A percentile compares a stretch with the other conserved stretches of the same genome.
Evolutionary conservation across 1,140 invertebrate genomes (phyloP).

Genomic region (Cecropterus lyciades): DNA sequence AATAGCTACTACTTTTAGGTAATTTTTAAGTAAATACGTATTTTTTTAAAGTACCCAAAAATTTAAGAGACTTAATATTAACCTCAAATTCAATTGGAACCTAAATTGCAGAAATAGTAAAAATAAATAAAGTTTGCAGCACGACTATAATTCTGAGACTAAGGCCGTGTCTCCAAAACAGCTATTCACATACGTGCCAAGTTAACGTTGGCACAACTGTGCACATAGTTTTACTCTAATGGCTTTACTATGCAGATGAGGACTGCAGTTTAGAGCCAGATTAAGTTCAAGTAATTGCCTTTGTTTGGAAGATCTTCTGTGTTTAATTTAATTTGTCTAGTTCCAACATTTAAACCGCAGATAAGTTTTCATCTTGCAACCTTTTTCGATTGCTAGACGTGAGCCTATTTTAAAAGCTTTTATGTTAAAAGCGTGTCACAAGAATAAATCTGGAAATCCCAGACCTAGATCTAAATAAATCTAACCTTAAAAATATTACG

Average conservation of each 20-base stretch:
- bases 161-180: not conserved
- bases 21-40: no score
- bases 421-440: no score
- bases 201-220: constrained; percentile 45
- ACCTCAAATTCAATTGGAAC: no score
- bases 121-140: not conserved
- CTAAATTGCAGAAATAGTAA: no score
- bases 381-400: no score
- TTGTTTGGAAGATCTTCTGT: constrained; percentile 18
- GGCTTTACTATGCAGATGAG: constrained; percentile 53
- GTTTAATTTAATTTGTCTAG: constrained; percentile 5
- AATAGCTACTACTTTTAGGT: no score
- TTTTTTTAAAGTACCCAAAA: no score
- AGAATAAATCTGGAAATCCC: no score
- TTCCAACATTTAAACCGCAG: not conserved
- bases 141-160: not conserved
- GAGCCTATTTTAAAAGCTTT: no score
- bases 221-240: constrained; percentile 45
- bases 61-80: no score
- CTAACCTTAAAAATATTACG: no score
- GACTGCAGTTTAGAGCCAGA: constrained; percentile 55
- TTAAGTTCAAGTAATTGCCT: constrained; percentile 54
- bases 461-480: no score
- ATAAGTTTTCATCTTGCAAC: not conserved
- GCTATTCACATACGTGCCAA: constrained; percentile 28